Base-by-base conservation (phyloP, 2,797 vertebrate genomes). In the Acipenser oxyrinchus region DNA sequence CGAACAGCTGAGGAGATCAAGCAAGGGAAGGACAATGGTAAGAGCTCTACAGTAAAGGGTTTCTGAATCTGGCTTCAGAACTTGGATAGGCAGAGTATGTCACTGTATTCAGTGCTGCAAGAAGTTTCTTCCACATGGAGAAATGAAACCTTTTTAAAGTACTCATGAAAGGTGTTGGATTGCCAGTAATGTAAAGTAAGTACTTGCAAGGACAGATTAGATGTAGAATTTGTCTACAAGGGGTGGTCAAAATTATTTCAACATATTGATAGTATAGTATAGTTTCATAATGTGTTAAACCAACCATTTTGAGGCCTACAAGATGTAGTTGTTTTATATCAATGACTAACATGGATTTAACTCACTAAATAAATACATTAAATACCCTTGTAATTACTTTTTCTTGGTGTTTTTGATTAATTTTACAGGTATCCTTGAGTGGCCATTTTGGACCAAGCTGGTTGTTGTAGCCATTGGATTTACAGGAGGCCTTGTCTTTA, bases 401-500 rank as follows among this genome's bases (percentile, higher is more conserved):
- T 2, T 66, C 61, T 10, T 11, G 37, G 11, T 55, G 7, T 75
- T 59, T 63, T 60, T 72, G 58, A 74, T 59, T 66, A 15, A 48
- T 66, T 51, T 77, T 70, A 57, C 82, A 97, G 96, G 92, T 78
- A 87, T 95, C 71, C 88, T 99, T 18, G 94, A 98, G 78, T 98
- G 95, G 96, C 95, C 96, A 0, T 99, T 98, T 86, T 99, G 96
- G 97, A 98, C 94, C 79, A 99, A 99, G 80, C 84, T 99, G 48
- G 91, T 93, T 0, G 92, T 99, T 77, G 96, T 99, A 80, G 94
- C 91, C 72, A 92, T 96, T 23, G 92, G 94, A 74, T 92, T 94
- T 80, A 91, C 90, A 0, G 94, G 95, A 0, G 95, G 95, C 67
- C 88, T 98, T 51, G 90, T 98, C 85, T 99, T 99, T 85, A 97